Evolutionary conservation across 1,140 invertebrate genomes (phyloP).

Genomic region (Ostrea denselamellosa): DNA sequence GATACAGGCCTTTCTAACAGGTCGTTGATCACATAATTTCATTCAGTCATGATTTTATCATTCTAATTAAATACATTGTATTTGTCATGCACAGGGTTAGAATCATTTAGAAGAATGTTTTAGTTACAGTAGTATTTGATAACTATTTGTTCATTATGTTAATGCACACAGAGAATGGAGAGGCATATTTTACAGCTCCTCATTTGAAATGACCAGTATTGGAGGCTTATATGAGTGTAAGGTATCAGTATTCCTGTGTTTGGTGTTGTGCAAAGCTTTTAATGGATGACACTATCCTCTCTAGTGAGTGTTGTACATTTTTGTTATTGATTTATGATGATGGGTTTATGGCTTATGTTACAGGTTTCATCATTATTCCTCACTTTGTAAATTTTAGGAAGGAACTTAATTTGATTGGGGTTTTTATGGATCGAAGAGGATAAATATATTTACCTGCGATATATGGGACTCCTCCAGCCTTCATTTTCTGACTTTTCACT

Average conservation of each 20-base stretch:
- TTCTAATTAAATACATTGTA: background rate
- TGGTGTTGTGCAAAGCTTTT: constrained; percentile 32
- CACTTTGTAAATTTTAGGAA: no score
- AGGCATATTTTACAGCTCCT: constrained; percentile 24
- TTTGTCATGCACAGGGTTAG: constrained; percentile 21
- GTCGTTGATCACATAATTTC: background rate
- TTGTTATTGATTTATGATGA: background rate
- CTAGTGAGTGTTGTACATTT: constrained; percentile 16
- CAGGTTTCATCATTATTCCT: no score
- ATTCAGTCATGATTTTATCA: background rate
- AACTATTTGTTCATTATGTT: constrained; percentile 15
- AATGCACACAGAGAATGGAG: constrained; percentile 34
- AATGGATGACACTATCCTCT: background rate
- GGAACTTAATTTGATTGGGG: no score
- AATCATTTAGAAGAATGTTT: background rate
- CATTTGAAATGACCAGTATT: constrained; percentile 19
- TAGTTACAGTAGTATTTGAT: background rate
- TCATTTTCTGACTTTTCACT: no score
- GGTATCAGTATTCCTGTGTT: background rate
- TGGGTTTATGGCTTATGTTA: no score
- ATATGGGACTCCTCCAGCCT: no score
- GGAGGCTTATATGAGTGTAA: constrained; percentile 10
- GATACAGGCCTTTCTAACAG: background rate
- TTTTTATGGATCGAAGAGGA: no score
- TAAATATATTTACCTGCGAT: no score